Percentiles rank a stretch among this genome's conserved stretches.
Evolutionary conservation across 2,797 vertebrate genomes (phyloP).

Genomic region (Muscicapa comitata): DNA sequence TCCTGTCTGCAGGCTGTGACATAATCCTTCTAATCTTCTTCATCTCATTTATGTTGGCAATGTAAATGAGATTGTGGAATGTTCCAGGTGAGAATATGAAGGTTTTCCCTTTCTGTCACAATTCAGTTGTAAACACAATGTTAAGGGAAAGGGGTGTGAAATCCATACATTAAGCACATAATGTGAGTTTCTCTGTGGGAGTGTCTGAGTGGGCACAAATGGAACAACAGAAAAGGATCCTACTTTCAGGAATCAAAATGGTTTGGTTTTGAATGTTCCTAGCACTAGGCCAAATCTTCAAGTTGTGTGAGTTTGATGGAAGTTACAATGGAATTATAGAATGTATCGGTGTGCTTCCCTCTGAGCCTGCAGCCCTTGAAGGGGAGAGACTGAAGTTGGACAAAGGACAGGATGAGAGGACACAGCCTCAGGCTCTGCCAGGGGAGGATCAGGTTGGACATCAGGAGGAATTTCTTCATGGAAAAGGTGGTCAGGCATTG

Average conservation of each 20-base stretch:
- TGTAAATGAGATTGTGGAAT: not conserved
- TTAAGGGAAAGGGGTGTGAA: not conserved
- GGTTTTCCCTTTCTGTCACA: not conserved
- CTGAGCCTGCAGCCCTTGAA: not conserved
- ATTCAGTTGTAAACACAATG: not conserved
- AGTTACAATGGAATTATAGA: accelerated
- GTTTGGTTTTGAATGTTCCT: not conserved
- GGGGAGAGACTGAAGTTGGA: not conserved
- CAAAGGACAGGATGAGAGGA: not conserved
- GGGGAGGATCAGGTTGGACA: not conserved
- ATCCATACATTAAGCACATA: not conserved
- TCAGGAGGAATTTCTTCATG: not conserved
- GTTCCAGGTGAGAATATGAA: not conserved
- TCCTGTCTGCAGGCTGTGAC: not conserved
- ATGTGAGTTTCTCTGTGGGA: not conserved
- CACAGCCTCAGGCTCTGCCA: not conserved
- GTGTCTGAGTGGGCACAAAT: not conserved
- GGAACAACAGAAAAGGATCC: not conserved
- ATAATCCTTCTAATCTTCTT: not conserved
- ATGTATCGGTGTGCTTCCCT: accelerated
- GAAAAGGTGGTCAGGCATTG: not conserved
- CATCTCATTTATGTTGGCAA: not conserved
- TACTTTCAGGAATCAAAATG: accelerated
- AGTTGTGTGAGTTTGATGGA: not conserved
- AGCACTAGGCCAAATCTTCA: not conserved